phyloP scores from a whole-genome alignment of 2,888 invertebrate genomes.

The Apamea sordens region DNA sequence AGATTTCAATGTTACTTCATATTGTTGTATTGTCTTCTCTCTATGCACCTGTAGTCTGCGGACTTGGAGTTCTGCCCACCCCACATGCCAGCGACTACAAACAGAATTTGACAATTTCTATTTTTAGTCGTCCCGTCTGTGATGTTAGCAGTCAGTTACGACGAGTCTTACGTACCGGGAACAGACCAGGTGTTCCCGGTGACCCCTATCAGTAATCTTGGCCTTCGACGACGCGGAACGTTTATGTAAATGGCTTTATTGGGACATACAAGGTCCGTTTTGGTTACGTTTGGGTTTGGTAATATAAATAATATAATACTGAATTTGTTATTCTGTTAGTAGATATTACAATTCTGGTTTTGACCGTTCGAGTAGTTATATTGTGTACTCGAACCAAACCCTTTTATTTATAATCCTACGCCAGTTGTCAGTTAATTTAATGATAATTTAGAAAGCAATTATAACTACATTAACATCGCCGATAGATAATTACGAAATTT shows the following conservation, averaged over 20 bases:
- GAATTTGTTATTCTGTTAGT: background rate
- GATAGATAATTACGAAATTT: slow-evolving; percentile 27
- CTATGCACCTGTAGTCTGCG: slow-evolving; percentile 38
- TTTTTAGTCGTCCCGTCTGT: slow-evolving; percentile 37
- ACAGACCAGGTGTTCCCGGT: slow-evolving; percentile 59
- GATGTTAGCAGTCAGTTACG: slow-evolving; percentile 32
- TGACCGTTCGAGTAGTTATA: background rate
- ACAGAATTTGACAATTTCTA: slow-evolving; percentile 55
- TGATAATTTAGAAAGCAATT: slow-evolving; percentile 32
- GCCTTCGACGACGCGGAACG: slow-evolving; percentile 46
- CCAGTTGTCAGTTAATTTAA: slow-evolving; percentile 15
- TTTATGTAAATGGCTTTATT: slow-evolving; percentile 52
- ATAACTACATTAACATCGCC: slow-evolving; percentile 28
- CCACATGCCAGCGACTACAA: slow-evolving; percentile 49
- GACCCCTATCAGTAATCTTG: slow-evolving; percentile 58
- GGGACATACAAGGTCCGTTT: slow-evolving; percentile 36
- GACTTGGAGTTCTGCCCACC: slow-evolving; percentile 62
- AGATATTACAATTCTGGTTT: background rate
- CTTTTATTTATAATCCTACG: slow-evolving; percentile 30
- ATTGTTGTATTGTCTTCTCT: slow-evolving; percentile 30
- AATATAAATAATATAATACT: slow-evolving; percentile 8
- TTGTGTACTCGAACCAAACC: slow-evolving; percentile 10
- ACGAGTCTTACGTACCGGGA: slow-evolving; percentile 16
- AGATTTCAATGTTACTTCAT: slow-evolving; percentile 27
- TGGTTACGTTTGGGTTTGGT: slow-evolving; percentile 21